Percentiles rank a stretch among this genome's conserved stretches.
Evolutionary conservation across 2,888 invertebrate species (phyloP).

Genomic region (Theodoxus fluviatilis): DNA sequence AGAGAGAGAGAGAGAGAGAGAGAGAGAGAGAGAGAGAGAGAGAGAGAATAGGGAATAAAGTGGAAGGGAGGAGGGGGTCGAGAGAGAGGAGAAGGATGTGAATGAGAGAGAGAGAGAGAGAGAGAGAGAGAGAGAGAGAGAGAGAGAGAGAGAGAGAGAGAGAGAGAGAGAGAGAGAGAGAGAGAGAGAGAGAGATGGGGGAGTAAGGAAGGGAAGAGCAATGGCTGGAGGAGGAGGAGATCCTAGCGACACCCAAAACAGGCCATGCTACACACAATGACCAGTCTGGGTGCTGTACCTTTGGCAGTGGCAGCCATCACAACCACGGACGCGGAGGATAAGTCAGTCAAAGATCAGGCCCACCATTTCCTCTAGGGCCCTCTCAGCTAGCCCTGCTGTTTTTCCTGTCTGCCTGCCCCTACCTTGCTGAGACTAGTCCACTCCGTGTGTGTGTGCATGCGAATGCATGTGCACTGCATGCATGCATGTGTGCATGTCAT

Average conservation of each 20-base stretch:
- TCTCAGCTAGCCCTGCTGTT: too few species aligned
- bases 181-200: conserved; percentile 14
- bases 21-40: conserved; percentile 1
- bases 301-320: neutral
- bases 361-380: too few species aligned
- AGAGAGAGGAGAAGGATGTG: conserved; percentile 8
- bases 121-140: neutral
- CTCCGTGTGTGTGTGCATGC: too few species aligned
- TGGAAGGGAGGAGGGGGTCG: neutral
- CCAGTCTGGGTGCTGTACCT: too few species aligned
- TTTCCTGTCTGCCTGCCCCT: too few species aligned
- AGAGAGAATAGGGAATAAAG: neutral
- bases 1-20: conserved; percentile 12
- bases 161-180: conserved; percentile 8
- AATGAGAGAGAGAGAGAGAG: neutral
- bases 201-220: neutral
- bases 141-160: conserved; percentile 4
- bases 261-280: too few species aligned
- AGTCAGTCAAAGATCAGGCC: too few species aligned
- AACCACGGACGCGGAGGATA: too few species aligned
- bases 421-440: too few species aligned
- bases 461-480: too few species aligned
- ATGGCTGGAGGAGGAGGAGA: neutral
- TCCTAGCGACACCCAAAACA: too few species aligned
- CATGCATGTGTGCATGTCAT: too few species aligned